A percentile compares a stretch with the other conserved stretches of the same genome.
Conservation (phyloP, 64 coral and sea anemone species). For the Montipora capricornis region DNA sequence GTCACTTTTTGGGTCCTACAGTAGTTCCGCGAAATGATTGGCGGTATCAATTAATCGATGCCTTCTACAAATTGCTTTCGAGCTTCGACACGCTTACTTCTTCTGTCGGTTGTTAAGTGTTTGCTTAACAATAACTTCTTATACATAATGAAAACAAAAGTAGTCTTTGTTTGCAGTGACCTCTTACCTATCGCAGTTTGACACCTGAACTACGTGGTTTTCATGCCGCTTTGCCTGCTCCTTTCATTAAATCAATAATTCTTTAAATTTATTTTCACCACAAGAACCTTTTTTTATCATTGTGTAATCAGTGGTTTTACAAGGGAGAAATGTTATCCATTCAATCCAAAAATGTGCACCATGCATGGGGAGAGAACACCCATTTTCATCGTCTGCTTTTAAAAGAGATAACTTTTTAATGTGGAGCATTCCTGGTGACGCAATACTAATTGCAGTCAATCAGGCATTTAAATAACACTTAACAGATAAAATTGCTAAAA, state of each 20-base stretch:
- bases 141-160: conserved; percentile 47
- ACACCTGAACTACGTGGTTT: conserved; percentile 10
- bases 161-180: conserved; percentile 13
- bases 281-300: neutral
- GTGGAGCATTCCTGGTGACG: no score
- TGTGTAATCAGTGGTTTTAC: neutral
- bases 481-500: no score
- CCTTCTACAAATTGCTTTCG: neutral
- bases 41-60: no score
- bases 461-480: no score
- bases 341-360: no score
- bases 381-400: neutral
- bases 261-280: neutral
- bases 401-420: neutral
- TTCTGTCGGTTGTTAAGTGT: neutral
- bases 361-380: no score
- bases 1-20: no score
- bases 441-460: no score
- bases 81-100: conserved; percentile 39
- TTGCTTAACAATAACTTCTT: conserved; percentile 38
- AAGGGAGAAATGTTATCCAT: neutral
- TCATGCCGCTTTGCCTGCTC: neutral
- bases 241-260: neutral
- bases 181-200: neutral
- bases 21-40: no score